phyloP scores from a whole-genome alignment of 2,888 invertebrate genomes.

The Hermodice carunculata region DNA sequence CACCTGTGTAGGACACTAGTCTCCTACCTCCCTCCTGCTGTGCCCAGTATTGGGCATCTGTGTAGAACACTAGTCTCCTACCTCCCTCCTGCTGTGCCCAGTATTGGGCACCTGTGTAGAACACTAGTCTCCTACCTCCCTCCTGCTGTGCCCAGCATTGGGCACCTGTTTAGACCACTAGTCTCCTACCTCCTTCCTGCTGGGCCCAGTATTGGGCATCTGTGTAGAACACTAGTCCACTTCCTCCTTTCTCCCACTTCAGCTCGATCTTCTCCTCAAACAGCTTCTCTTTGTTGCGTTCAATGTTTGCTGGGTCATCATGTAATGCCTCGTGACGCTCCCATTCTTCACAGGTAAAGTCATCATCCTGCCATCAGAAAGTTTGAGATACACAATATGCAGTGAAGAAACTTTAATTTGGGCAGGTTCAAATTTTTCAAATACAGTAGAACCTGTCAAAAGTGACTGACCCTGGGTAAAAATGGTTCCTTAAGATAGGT shows the following conservation, averaged over 20 bases:
- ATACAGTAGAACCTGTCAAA: no score
- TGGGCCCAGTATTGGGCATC: conserved; percentile 74
- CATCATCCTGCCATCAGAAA: no score
- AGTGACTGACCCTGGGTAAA: no score
- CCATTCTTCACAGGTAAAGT: conserved; percentile 73
- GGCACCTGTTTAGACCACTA: no score
- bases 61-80: conserved; percentile 74
- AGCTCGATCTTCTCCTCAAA: conserved; percentile 70
- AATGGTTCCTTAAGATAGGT: no score
- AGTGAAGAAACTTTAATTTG: no score
- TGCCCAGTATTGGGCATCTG: conserved; percentile 74
- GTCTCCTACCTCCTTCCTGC: conserved; percentile 66
- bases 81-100: conserved; percentile 75
- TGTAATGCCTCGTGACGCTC: conserved; percentile 72
- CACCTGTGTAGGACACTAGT: no score
- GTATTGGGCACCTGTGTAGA: conserved; percentile 74
- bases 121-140: conserved; percentile 75
- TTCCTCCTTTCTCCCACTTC: conserved; percentile 75
- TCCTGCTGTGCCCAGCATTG: no score
- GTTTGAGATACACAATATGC: no score
- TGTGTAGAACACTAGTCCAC: conserved; percentile 75
- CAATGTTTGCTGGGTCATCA: conserved; percentile 72
- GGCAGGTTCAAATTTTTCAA: no score
- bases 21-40: conserved; percentile 68
- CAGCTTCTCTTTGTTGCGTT: conserved; percentile 71